phyloP scores from a whole-genome alignment of 2,888 invertebrate genomes.

The Bibio marci region DNA sequence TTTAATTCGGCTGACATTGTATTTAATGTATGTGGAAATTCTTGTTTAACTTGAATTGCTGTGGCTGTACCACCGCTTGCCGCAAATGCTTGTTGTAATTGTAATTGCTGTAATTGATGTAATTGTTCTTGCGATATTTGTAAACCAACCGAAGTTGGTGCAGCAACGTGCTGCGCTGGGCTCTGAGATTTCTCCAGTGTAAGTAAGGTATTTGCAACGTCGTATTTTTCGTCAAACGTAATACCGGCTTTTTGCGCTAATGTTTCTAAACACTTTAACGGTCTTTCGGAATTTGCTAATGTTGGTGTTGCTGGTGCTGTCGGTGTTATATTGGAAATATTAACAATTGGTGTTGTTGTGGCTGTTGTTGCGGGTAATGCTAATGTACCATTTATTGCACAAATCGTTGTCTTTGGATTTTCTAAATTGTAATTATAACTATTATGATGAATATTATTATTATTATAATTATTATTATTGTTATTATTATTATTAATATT shows the following conservation, averaged over 20 bases:
- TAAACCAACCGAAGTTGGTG: conserved; percentile 22
- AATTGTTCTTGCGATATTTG: conserved; percentile 32
- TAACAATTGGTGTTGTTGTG: not conserved
- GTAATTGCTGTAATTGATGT: conserved; percentile 41
- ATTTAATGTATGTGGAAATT: conserved; percentile 19
- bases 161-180: conserved; percentile 27
- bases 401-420: not conserved
- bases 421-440: no score
- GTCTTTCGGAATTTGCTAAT: conserved; percentile 21
- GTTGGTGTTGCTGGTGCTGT: conserved; percentile 13
- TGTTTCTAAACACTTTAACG: conserved; percentile 51
- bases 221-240: conserved; percentile 57
- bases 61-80: conserved; percentile 22
- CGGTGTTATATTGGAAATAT: conserved; percentile 19
- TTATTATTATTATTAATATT: no score
- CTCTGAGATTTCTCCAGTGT: conserved; percentile 47
- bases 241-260: conserved; percentile 57
- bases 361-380: not conserved
- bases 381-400: no score
- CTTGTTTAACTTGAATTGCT: conserved; percentile 29
- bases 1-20: conserved; percentile 18
- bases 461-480: no score
- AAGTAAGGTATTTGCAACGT: conserved; percentile 44
- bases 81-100: conserved; percentile 38
- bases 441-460: no score